phyloP scores from a whole-genome alignment of 2,797 vertebrate genomes.

The Myotis myotis region DNA sequence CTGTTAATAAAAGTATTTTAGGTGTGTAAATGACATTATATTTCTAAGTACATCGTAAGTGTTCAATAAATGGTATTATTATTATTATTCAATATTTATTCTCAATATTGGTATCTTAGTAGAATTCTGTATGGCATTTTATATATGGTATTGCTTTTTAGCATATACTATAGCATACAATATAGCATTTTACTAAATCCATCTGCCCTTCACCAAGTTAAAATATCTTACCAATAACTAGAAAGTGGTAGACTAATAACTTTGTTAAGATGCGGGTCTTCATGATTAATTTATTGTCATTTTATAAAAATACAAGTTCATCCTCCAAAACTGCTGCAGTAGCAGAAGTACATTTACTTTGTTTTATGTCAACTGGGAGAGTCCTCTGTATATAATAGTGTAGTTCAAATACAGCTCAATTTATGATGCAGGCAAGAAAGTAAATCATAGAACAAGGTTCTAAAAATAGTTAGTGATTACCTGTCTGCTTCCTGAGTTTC shows the following conservation, averaged over 20 bases:
- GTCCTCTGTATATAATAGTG: background rate
- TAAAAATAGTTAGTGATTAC: conserved; percentile 65
- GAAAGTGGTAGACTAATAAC: background rate
- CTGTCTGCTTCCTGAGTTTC: background rate
- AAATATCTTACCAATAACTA: conserved; percentile 22
- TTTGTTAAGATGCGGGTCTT: conserved; percentile 4
- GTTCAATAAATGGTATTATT: background rate
- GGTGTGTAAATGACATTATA: background rate
- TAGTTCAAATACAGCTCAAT: conserved; percentile 52
- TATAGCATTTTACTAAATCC: conserved; percentile 15
- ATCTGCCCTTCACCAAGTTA: background rate
- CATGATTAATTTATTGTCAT: conserved; percentile 58
- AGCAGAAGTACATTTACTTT: conserved; percentile 29
- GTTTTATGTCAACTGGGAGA: conserved; percentile 37
- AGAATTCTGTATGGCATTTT: conserved; percentile 9
- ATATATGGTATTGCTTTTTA: background rate
- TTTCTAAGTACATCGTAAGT: background rate
- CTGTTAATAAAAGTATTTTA: background rate
- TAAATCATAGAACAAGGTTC: conserved; percentile 61
- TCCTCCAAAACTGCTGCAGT: background rate
- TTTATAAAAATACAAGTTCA: conserved; percentile 49
- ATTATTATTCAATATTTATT: background rate
- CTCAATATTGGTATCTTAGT: conserved; percentile 27
- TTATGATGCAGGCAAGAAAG: conserved; percentile 50
- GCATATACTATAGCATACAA: background rate